These are phyloP conservation scores for Oenanthe oenanthe DNA, from an alignment of 2,113 vertebrate species.

Conservation along the genomic window DNA sequence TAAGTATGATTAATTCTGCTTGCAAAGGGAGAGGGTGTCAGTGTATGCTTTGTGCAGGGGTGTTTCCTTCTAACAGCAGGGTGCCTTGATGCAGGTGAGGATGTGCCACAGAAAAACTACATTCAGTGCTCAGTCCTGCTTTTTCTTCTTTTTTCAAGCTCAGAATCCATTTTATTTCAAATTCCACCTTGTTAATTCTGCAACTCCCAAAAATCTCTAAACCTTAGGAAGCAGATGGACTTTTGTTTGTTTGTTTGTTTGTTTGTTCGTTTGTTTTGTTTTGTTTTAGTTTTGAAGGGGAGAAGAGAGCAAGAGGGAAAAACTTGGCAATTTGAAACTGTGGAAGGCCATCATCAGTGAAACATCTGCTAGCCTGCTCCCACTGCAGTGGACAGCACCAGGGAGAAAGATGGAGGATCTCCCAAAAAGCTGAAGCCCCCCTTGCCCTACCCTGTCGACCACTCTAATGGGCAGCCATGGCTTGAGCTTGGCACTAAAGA, in stretches of 20 bases:
- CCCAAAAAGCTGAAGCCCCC: neutral
- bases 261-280: no score
- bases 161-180: neutral
- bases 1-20: conserved; percentile 61
- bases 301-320: neutral
- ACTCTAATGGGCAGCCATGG: neutral
- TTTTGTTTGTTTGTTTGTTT: neutral
- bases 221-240: neutral
- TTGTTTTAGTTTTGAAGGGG: neutral
- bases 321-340: neutral
- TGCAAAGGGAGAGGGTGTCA: conserved; percentile 49
- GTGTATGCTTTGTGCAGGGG: neutral
- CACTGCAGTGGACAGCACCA: neutral
- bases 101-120: neutral
- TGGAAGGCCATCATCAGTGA: neutral
- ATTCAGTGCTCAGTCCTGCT: neutral
- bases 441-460: neutral
- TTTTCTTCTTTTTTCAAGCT: neutral
- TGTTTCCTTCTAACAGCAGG: neutral
- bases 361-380: neutral
- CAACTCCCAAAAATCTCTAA: neutral
- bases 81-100: neutral
- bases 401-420: neutral
- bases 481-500: neutral
- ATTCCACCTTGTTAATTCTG: neutral